These are phyloP conservation scores for Drosophila auraria DNA, from an alignment of 1,140 invertebrate genomes.

Conservation along the genomic window DNA sequence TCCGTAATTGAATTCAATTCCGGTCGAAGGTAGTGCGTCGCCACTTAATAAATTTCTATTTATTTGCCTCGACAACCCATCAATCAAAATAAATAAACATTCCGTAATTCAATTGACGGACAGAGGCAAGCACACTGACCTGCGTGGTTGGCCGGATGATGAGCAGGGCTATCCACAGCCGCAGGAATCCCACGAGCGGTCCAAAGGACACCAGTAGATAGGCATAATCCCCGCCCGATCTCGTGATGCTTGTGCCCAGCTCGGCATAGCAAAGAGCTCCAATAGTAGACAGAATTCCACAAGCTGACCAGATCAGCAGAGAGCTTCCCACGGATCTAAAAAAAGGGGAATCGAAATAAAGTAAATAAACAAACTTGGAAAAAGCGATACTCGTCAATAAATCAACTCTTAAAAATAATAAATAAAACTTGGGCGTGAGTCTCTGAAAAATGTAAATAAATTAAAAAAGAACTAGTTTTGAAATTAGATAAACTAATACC, in stretches of 20 bases:
- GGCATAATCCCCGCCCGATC: conserved; percentile 95
- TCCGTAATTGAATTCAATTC: conserved; percentile 52
- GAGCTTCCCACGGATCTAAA: conserved; percentile 89
- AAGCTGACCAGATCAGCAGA: conserved; percentile 90
- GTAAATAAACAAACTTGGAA: conserved; percentile 1
- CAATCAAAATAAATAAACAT: conserved; percentile 43
- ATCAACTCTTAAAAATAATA: background rate
- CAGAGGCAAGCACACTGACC: conserved; percentile 53
- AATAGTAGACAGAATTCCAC: conserved; percentile 90
- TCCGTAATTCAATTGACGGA: conserved; percentile 52
- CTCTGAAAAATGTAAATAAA: background rate
- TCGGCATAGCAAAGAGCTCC: conserved; percentile 94
- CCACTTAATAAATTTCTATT: conserved; percentile 48
- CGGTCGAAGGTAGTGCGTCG: conserved; percentile 39
- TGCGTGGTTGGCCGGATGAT: conserved; percentile 93
- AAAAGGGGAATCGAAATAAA: conserved; percentile 51
- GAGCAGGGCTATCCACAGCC: conserved; percentile 94
- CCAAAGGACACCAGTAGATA: conserved; percentile 95
- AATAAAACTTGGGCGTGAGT: background rate
- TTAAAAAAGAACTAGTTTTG: background rate
- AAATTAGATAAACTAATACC: too few relatives aligned
- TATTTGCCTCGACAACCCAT: conserved; percentile 47
- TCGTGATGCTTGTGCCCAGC: conserved; percentile 91
- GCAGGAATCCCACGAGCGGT: conserved; percentile 94
- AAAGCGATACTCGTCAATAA: background rate